Evolutionary conservation across 2,797 vertebrate species (phyloP).

Genomic region (Poeciliopsis turneri): DNA sequence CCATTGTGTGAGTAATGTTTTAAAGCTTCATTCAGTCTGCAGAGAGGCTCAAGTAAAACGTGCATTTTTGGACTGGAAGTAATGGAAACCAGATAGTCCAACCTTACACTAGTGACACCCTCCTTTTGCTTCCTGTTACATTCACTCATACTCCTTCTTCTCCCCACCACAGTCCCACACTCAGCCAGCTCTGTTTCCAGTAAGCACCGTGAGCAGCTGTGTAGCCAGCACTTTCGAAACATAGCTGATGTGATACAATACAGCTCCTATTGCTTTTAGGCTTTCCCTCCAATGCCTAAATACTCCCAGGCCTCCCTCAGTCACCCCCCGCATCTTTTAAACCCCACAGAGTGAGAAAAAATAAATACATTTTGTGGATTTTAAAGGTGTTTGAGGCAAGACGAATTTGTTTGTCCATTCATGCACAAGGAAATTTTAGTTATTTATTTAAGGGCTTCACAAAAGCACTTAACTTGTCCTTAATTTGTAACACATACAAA

Average conservation of each 20-base stretch:
- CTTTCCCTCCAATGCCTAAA: neutral
- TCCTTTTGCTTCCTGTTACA: slow-evolving; percentile 3
- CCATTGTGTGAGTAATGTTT: slow-evolving; percentile 29
- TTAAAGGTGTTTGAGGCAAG: neutral
- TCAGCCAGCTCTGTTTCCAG: slow-evolving; percentile 29
- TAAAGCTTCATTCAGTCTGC: slow-evolving; percentile 24
- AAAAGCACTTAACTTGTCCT: neutral
- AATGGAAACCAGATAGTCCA: slow-evolving; percentile 71
- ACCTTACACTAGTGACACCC: slow-evolving; percentile 25
- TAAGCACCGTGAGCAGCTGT: slow-evolving; percentile 47
- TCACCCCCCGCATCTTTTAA: slow-evolving; percentile 27
- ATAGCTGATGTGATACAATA: slow-evolving; percentile 70
- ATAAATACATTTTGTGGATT: slow-evolving; percentile 33
- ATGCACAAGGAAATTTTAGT: neutral
- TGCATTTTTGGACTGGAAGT: slow-evolving; percentile 41
- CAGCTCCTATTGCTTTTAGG: slow-evolving; percentile 59
- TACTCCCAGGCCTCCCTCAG: slow-evolving; percentile 19
- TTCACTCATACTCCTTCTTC: neutral
- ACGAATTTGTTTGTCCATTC: neutral
- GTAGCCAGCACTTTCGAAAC: slow-evolving; percentile 63
- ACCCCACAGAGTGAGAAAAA: slow-evolving; percentile 41
- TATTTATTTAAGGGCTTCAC: neutral
- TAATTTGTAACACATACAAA: too few species aligned
- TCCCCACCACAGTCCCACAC: slow-evolving; percentile 27
- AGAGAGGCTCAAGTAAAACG: slow-evolving; percentile 12